Evolutionary conservation across 2,888 invertebrate genomes (phyloP).

Genomic region (Sphecodes monilicornis): DNA sequence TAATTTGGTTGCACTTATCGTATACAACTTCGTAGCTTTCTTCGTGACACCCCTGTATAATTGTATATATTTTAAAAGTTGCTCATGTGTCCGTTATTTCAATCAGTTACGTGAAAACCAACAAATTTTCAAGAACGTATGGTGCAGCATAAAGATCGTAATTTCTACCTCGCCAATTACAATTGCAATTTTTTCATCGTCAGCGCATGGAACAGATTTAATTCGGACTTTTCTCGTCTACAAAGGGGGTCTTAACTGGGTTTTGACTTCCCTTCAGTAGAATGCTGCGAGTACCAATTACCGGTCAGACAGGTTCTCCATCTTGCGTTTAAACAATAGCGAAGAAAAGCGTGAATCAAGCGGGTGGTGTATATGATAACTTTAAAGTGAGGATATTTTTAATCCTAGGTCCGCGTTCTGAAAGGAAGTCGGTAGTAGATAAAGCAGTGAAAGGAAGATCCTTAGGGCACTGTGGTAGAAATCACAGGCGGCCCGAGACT

Average conservation of each 20-base stretch:
- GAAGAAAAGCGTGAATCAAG: background rate
- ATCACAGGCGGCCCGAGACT: conserved; percentile 1
- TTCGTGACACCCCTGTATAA: too few species aligned
- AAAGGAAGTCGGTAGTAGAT: background rate
- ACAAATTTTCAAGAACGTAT: background rate
- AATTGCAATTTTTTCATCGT: background rate
- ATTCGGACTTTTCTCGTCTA: background rate
- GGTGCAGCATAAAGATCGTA: background rate
- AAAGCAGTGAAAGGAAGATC: conserved; percentile 20
- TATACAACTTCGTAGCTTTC: too few species aligned
- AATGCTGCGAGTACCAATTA: background rate
- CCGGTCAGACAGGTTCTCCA: background rate
- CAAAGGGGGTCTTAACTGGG: background rate
- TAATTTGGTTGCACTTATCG: too few species aligned
- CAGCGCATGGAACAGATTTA: background rate
- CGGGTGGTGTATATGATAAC: background rate
- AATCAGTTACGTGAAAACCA: background rate
- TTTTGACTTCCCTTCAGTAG: background rate
- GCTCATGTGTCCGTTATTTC: too few species aligned
- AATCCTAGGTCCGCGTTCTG: background rate
- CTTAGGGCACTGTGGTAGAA: conserved; percentile 3
- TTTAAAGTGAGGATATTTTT: background rate
- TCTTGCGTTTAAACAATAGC: background rate
- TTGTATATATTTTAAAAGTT: too few species aligned
- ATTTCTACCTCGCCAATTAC: background rate